Base-by-base conservation (phyloP, 2,113 vertebrate genomes). In the Leptosomus discolor region DNA sequence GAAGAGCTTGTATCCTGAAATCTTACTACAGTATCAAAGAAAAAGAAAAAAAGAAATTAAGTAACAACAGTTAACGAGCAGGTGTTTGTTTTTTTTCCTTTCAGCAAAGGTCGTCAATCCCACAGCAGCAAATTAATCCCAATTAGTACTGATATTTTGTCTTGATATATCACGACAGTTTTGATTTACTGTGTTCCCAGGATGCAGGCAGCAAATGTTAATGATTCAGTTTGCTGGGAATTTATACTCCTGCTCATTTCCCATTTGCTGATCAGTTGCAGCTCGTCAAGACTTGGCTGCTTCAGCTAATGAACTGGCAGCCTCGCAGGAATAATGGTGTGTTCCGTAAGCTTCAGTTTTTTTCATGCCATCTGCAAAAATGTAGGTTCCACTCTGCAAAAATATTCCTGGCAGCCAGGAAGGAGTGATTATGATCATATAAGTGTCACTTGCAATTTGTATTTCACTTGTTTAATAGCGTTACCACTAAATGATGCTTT, bases 141-240 rank as follows among this genome's bases (percentile, higher is more conserved):
- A 99, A 98, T 99, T 98, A 98, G 98, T 97, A 98, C 98, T 98
- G 98, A 98, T 98, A 98, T 98, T 98, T 98, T 98, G 98, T 97
- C 98, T 97, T 97, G 97, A 97, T 98, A 98, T 96, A 98, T 97
- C 97, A 98, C 96, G 96, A 97, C 97, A 98, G 96, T 97, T 98
- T 98, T 98, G 98, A 99, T 98, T 98, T 98, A 98, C 97, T 95
- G 71, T 95, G 97, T 98, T 98, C 98, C 97, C 94, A 97, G 97
- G 98, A 98, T 97, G 97, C 98, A 98, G 93, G 97, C 97, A 48
- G 98, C 97, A 98, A 98, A 98, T 98, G 98, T 98, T 99, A 98
- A 98, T 98, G 98, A 98, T 98, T 98, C 95, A 48, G 96, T 98
- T 98, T 98, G 96, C 98, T 98, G 97, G 96, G 95, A 97, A 98